phyloP scores from a whole-genome alignment of 1,140 invertebrate species.

The Lanistes nyassanus region DNA sequence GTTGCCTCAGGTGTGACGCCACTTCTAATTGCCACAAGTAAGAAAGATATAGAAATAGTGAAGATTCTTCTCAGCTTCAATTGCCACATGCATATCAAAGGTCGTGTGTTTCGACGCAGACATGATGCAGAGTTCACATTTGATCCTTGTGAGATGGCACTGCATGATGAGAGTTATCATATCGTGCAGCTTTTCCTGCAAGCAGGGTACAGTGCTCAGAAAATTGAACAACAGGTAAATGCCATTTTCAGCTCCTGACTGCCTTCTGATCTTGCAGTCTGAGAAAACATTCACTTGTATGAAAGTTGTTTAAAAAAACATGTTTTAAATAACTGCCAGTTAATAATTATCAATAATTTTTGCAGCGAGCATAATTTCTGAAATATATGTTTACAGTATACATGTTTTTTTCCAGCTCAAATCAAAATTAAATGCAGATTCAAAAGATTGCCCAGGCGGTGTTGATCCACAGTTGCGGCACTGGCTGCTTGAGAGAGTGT shows the following conservation, averaged over 20 bases:
- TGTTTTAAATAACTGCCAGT: background rate
- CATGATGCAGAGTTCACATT: constrained; percentile 23
- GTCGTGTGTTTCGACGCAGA: constrained; percentile 10
- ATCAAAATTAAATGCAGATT: constrained; percentile 11
- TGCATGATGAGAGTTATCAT: constrained; percentile 22
- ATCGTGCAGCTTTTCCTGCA: constrained; percentile 19
- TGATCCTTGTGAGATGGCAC: constrained; percentile 27
- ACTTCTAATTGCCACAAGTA: constrained; percentile 35
- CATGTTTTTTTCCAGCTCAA: background rate
- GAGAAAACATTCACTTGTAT: background rate
- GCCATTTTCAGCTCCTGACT: background rate
- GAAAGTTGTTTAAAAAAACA: background rate
- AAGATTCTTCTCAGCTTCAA: constrained; percentile 30
- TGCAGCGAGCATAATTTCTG: background rate
- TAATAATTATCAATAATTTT: background rate
- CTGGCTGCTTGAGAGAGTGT: constrained; percentile 3
- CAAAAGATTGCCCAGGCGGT: background rate
- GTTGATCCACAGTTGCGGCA: constrained; percentile 3
- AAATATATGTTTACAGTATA: background rate
- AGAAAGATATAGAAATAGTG: constrained; percentile 25
- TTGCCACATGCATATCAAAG: constrained; percentile 20
- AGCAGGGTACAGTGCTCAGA: constrained; percentile 29
- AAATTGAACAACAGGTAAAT: background rate
- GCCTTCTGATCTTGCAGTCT: background rate
- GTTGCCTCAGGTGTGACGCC: constrained; percentile 39